Evolutionary conservation across 2,888 invertebrate genomes (phyloP).

Genomic region (Hymenopus coronatus): DNA sequence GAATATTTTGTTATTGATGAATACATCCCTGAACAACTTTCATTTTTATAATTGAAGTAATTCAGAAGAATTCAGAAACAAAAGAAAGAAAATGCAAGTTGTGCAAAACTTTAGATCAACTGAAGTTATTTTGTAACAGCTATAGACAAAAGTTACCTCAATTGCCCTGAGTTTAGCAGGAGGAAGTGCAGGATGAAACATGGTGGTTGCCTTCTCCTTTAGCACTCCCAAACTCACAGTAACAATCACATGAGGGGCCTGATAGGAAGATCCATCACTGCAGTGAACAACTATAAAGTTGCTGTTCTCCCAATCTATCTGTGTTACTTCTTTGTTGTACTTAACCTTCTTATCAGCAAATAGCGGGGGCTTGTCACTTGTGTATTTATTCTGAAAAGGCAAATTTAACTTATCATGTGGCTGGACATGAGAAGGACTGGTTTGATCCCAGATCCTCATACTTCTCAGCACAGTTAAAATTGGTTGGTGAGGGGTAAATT

Average conservation of each 20-base stretch:
- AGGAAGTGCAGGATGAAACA: slow-evolving; percentile 59
- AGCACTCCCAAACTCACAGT: slow-evolving; percentile 69
- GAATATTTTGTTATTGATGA: no score
- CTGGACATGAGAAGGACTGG: no score
- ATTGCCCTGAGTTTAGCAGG: slow-evolving; percentile 55
- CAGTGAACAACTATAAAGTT: slow-evolving; percentile 48
- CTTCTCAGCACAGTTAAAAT: no score
- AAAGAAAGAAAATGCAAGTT: neutral
- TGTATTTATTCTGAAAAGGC: slow-evolving; percentile 50
- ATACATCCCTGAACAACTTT: neutral
- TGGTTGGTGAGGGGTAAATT: no score
- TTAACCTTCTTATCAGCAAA: slow-evolving; percentile 50
- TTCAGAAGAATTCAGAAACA: neutral
- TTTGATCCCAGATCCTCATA: no score
- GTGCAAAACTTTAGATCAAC: neutral
- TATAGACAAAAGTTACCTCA: slow-evolving; percentile 41
- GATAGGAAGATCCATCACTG: slow-evolving; percentile 52
- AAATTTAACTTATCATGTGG: no score
- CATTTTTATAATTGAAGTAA: neutral
- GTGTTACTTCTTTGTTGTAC: slow-evolving; percentile 47
- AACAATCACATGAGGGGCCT: slow-evolving; percentile 62
- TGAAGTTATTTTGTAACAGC: neutral
- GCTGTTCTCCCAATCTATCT: slow-evolving; percentile 34
- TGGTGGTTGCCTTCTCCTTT: slow-evolving; percentile 53
- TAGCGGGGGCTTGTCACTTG: slow-evolving; percentile 48